Percentiles rank a stretch among this genome's conserved stretches.
These are phyloP conservation scores for Podarcis lilfordi DNA, from an alignment of 2,797 vertebrate species.

Conservation along the genomic window DNA sequence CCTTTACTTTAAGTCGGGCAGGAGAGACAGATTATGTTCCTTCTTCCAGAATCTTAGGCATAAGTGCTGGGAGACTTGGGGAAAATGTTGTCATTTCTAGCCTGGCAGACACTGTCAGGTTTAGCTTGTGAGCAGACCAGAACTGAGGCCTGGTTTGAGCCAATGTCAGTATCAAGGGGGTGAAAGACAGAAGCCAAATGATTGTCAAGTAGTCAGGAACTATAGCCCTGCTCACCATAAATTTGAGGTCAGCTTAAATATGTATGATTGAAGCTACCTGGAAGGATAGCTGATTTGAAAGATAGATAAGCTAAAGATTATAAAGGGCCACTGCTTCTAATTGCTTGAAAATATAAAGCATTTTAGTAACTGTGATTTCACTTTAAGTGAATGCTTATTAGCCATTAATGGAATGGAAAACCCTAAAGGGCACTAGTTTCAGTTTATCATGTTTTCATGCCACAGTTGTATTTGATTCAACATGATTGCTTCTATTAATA, in stretches of 20 bases:
- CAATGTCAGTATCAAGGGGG: neutral
- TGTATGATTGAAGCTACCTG: conserved; percentile 69
- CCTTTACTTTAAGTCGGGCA: neutral
- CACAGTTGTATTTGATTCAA: neutral
- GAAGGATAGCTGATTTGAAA: conserved; percentile 77
- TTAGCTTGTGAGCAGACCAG: neutral
- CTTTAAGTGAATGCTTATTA: conserved; percentile 37
- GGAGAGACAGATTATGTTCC: neutral
- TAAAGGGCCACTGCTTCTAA: conserved; percentile 69
- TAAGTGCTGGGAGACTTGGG: neutral
- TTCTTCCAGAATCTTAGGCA: neutral
- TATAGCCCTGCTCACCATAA: too few species aligned
- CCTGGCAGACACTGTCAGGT: neutral
- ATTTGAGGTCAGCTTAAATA: too few species aligned
- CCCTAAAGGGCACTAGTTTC: neutral
- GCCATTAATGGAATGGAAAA: conserved; percentile 43
- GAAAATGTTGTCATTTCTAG: too few species aligned
- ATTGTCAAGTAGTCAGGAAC: neutral
- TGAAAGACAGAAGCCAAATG: neutral
- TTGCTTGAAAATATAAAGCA: conserved; percentile 75
- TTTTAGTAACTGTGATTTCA: conserved; percentile 61
- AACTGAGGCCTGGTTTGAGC: neutral
- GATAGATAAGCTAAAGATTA: conserved; percentile 76
- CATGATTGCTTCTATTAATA: neutral
- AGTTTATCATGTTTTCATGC: neutral